Evolutionary conservation across 2,113 vertebrate species (phyloP).

Genomic region (Neopipo cinnamomea): DNA sequence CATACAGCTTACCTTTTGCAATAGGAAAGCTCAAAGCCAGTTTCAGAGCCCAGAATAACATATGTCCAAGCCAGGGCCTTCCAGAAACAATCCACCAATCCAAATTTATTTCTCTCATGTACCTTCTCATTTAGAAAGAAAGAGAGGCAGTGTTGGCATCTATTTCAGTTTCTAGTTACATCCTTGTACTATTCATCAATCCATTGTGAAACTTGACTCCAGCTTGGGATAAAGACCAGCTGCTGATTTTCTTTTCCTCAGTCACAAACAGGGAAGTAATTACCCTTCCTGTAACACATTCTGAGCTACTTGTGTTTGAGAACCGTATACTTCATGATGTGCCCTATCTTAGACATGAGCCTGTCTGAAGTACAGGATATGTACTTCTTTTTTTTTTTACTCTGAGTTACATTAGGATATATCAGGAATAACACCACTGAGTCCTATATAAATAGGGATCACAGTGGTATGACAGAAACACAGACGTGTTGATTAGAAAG

Average conservation of each 20-base stretch:
- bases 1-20: not conserved
- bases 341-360: not conserved
- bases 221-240: not conserved
- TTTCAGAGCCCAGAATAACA: not conserved
- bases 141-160: not conserved
- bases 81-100: not conserved
- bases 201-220: not conserved
- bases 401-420: not conserved
- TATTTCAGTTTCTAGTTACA: not conserved
- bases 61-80: not conserved
- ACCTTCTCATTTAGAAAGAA: not conserved
- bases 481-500: not conserved
- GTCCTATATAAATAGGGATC: not conserved
- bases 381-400: not conserved
- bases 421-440: not conserved
- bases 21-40: not conserved
- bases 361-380: not conserved
- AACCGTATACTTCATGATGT: not conserved
- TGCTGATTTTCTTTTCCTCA: not conserved
- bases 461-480: not conserved
- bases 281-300: not conserved
- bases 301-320: not conserved
- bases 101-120: not conserved
- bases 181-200: not conserved
- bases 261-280: not conserved